Evolutionary conservation across 1,140 invertebrate species (phyloP), one percentile per base, ranked within the genome.

Genomic region (Neocloeon triangulifer): DNA sequence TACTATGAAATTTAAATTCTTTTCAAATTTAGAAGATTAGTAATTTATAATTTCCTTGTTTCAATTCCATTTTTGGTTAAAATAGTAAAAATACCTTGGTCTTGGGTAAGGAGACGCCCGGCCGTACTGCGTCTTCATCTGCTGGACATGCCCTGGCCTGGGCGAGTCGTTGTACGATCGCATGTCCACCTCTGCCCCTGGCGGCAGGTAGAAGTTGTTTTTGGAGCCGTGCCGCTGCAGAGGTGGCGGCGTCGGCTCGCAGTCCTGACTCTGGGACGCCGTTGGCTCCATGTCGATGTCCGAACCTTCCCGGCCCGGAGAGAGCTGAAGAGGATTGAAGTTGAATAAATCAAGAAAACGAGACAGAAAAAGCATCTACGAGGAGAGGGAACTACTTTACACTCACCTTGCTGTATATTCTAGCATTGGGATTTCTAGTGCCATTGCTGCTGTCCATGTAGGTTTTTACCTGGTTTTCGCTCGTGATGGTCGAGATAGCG

Each of bases 381-480:
- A 30, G 30, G n/a, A 27, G 32, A 40, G 25, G 27, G 25, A 43
- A 38, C 39, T 42, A 36, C 49, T 57, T 55, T 39, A 48, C 52
- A 50, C 50, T 63, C 60, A 88, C 80, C 73, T 85, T 86, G 64
- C 84, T 86, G 59, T 88, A 86, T 58, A 79, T 75, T 60, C 80
- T 81, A 52, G 76, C 75, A 63, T 73, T 78, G 53, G 63, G 54
- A 58, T 63, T 66, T 57, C 70, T 56, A 59, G 74, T 68, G 54
- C 80, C 81, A 67, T 88, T 88, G 55, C 73, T 81, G 61, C 84
- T 86, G 62, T 89, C 86, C 65, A 85, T 82, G 66, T 89, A 92
- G 49, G 88, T 84, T 67, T 88, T 91, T 56, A 92, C 81, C 65
- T 84, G 75, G 58, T 73, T 77, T 51, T 73, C 58, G 33, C 51